Evolutionary conservation across 2,113 vertebrate species (phyloP).

Genomic region (Sprattus sprattus): DNA sequence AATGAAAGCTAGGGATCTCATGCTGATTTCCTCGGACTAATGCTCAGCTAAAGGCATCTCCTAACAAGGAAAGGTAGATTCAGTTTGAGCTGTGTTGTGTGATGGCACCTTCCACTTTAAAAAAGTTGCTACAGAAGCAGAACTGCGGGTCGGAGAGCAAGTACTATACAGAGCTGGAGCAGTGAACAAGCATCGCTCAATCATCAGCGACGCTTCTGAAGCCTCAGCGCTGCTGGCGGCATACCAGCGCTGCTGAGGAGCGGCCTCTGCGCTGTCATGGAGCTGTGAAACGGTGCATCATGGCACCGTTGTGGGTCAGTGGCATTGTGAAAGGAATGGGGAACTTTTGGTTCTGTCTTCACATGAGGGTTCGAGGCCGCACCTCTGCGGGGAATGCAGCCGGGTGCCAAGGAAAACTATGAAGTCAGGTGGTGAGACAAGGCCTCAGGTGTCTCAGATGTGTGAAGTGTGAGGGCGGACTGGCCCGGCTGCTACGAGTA

Average conservation of each 20-base stretch:
- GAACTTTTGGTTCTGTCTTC: conserved; percentile 41
- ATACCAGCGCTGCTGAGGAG: not conserved
- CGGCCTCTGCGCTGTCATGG: conserved; percentile 42
- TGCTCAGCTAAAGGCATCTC: not conserved
- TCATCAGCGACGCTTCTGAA: not conserved
- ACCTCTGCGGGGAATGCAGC: conserved; percentile 48
- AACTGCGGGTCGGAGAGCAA: not conserved
- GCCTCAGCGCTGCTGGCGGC: not conserved
- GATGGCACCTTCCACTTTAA: not conserved
- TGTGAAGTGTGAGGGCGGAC: not conserved
- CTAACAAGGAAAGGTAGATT: not conserved
- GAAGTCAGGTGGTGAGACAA: conserved; percentile 7
- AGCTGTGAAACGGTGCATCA: conserved; percentile 41
- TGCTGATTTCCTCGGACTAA: not conserved
- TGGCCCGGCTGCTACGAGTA: not conserved
- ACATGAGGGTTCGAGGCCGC: conserved; percentile 37
- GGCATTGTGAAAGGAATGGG: conserved; percentile 33
- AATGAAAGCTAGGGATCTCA: not conserved
- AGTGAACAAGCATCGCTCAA: not conserved
- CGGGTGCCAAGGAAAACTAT: conserved; percentile 24
- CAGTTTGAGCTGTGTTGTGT: not conserved
- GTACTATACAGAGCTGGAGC: not conserved
- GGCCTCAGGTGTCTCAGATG: not conserved
- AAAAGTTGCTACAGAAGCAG: not conserved
- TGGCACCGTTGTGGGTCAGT: conserved; percentile 49